These are phyloP conservation scores for Australoheros facetus DNA, from an alignment of 2,797 vertebrate species.

Conservation along the genomic window DNA sequence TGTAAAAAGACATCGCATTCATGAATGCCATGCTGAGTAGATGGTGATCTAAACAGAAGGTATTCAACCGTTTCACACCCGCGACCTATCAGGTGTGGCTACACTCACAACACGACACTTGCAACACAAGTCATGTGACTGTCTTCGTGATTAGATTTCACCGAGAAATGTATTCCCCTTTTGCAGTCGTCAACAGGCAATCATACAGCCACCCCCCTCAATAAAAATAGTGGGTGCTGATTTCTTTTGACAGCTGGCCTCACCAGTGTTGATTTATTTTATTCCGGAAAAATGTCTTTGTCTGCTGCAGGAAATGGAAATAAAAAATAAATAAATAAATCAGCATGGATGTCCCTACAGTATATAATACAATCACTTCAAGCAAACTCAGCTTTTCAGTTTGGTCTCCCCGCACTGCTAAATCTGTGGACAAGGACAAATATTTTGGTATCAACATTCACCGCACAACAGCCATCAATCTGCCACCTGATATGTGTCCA, in stretches of 20 bases:
- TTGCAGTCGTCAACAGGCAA: constrained; percentile 64
- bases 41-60: constrained; percentile 44
- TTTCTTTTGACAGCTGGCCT: constrained; percentile 22
- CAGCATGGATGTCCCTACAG: too few species aligned
- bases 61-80: constrained; percentile 11
- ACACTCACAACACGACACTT: constrained; percentile 32
- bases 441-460: constrained; percentile 4
- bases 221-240: constrained; percentile 43
- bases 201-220: not conserved
- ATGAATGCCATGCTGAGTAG: constrained; percentile 30
- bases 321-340: too few species aligned
- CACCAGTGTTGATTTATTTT: not conserved
- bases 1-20: constrained; percentile 28
- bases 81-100: constrained; percentile 2
- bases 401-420: not conserved
- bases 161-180: constrained; percentile 50
- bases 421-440: constrained; percentile 7
- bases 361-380: not conserved
- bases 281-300: not conserved
- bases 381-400: not conserved
- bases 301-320: not conserved
- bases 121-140: constrained; percentile 46
- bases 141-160: constrained; percentile 68
- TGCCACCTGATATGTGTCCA: constrained; percentile 10
- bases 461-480: not conserved